Conservation (phyloP, 2,113 vertebrate genomes). For the Phyllostomus hastatus region DNA sequence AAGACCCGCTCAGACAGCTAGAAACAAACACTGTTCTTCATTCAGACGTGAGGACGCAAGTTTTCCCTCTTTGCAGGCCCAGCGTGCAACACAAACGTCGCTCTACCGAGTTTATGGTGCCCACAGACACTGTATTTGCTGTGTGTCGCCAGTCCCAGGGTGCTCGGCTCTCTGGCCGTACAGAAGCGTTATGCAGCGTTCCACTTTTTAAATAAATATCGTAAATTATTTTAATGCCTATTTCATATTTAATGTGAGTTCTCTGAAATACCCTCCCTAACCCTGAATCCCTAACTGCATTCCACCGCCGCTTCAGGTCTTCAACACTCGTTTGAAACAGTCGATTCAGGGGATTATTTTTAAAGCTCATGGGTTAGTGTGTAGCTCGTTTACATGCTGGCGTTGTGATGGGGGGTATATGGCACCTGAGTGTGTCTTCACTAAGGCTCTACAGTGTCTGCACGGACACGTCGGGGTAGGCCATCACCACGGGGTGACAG, state of each 20-base stretch:
- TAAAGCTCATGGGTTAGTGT: neutral
- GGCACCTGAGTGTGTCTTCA: neutral
- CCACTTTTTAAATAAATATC: neutral
- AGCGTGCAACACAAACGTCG: no score
- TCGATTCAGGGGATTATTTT: neutral
- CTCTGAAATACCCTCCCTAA: neutral
- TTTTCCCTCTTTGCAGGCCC: neutral
- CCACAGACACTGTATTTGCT: neutral
- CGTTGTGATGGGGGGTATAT: accelerated
- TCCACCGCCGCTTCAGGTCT: neutral
- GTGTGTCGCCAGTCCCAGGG: neutral
- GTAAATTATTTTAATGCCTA: neutral
- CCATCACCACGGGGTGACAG: neutral
- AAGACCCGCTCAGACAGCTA: neutral
- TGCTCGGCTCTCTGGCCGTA: no score
- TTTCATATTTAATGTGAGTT: neutral
- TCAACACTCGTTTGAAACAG: neutral
- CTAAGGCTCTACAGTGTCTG: neutral
- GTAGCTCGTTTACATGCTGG: neutral
- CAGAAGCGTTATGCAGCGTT: neutral
- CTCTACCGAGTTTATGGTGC: no score
- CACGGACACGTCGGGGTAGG: neutral
- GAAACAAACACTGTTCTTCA: neutral
- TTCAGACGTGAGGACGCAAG: neutral
- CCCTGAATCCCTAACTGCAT: no score